These are phyloP conservation scores for Orthonyx spaldingii DNA, from an alignment of 2,113 vertebrate genomes.

Conservation along the genomic window DNA sequence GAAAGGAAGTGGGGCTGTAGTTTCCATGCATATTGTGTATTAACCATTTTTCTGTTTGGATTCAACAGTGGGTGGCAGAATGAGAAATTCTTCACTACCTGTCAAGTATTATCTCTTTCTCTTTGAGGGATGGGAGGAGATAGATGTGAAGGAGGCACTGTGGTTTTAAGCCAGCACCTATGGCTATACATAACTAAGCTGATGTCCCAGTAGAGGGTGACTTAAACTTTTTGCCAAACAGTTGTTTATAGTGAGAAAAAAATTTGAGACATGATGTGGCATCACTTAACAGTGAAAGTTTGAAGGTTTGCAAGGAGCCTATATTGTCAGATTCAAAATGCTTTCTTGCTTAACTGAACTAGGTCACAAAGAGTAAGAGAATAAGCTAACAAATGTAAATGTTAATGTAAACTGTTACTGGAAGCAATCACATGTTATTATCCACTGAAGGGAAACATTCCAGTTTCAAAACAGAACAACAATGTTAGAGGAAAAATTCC, in stretches of 20 bases:
- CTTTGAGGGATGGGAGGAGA: not conserved
- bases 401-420: constrained; percentile 41
- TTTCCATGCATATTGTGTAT: not conserved
- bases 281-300: not conserved
- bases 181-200: not conserved
- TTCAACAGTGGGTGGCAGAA: not conserved
- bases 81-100: not conserved
- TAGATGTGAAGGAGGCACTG: not conserved
- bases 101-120: not conserved
- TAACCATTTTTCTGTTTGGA: not conserved
- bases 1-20: not conserved
- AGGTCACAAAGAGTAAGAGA: not conserved
- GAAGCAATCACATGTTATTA: not conserved
- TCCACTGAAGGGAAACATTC: not conserved
- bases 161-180: not conserved
- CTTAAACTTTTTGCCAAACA: not conserved
- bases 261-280: not conserved
- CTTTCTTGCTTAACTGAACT: not conserved
- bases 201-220: not conserved
- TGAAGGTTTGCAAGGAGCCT: not conserved
- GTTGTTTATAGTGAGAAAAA: not conserved
- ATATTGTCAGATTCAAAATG: not conserved
- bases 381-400: constrained; percentile 4
- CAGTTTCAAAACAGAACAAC: constrained; percentile 12
- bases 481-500: not conserved